These are phyloP conservation scores for Lissonota sp. DNA, from an alignment of 2,888 invertebrate species.

Conservation along the genomic window DNA sequence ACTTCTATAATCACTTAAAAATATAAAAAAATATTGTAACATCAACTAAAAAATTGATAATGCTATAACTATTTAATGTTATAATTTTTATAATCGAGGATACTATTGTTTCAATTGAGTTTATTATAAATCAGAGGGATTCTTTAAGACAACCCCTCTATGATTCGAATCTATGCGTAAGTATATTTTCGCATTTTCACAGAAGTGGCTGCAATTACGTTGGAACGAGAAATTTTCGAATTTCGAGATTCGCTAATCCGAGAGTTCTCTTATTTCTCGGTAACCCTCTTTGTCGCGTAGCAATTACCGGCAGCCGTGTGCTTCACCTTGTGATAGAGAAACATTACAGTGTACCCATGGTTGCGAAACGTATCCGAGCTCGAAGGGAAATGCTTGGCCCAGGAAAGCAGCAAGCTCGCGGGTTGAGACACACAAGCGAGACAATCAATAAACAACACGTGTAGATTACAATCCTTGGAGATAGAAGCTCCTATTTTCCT, in stretches of 20 bases:
- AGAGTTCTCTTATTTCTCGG: constrained; percentile 70
- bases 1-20: no score
- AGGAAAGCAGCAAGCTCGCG: constrained; percentile 53
- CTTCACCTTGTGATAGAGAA: constrained; percentile 70
- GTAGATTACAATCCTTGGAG: constrained; percentile 82
- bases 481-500: constrained; percentile 80
- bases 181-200: no score
- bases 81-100: no score
- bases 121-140: no score
- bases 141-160: no score
- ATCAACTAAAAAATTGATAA: no score
- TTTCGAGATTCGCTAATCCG: constrained; percentile 57
- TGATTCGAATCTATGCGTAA: no score
- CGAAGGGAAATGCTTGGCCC: constrained; percentile 34
- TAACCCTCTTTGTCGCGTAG: constrained; percentile 71
- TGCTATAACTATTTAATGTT: no score
- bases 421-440: constrained; percentile 77
- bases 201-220: no score
- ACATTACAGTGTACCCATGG: constrained; percentile 54
- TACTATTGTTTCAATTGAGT: no score
- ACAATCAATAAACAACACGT: constrained; percentile 83
- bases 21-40: no score
- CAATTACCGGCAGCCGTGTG: constrained; percentile 79
- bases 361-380: constrained; percentile 41
- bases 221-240: constrained; percentile 37